These are phyloP conservation scores for Platyrinchus mystaceus DNA, from an alignment of 2,797 vertebrate genomes.

Conservation along the genomic window DNA sequence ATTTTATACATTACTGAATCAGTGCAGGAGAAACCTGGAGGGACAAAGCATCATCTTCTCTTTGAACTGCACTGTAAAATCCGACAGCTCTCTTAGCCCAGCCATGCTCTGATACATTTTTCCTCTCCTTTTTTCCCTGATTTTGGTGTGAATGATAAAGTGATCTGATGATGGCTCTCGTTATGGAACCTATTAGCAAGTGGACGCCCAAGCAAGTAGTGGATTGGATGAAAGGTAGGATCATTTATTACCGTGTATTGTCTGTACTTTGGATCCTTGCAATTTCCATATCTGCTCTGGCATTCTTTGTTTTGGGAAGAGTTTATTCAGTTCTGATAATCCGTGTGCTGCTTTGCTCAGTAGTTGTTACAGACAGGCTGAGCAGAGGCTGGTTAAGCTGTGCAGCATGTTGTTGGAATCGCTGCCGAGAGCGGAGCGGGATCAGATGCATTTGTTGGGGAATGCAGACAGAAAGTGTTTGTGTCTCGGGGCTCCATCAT, in stretches of 20 bases:
- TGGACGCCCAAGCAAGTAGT: conserved; percentile 92
- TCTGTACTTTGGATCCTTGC: conserved; percentile 31
- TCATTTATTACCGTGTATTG: conserved; percentile 48
- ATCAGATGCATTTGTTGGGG: conserved; percentile 44
- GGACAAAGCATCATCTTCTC: conserved; percentile 70
- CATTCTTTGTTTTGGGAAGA: conserved; percentile 51
- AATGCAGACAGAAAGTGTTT: conserved; percentile 22
- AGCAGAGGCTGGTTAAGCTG: conserved; percentile 28
- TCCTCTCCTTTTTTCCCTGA: conserved; percentile 45
- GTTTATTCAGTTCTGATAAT: conserved; percentile 54
- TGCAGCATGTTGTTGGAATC: conserved; percentile 32
- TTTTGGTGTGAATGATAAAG: conserved; percentile 82
- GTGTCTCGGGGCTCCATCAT: conserved; percentile 48
- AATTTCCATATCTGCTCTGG: conserved; percentile 13
- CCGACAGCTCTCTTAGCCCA: conserved; percentile 74
- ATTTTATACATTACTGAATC: conserved; percentile 79
- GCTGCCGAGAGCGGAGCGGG: conserved; percentile 2
- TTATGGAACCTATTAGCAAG: conserved; percentile 95
- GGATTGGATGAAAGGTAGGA: conserved; percentile 94
- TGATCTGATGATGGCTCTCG: conserved; percentile 87
- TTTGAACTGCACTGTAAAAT: conserved; percentile 81
- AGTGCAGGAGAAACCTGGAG: conserved; percentile 75
- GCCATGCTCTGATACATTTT: conserved; percentile 80
- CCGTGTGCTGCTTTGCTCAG: conserved; percentile 36
- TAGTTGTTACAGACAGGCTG: conserved; percentile 51